Conservation (phyloP, 2,113 vertebrate species). For the Pygoscelis antarcticus region DNA sequence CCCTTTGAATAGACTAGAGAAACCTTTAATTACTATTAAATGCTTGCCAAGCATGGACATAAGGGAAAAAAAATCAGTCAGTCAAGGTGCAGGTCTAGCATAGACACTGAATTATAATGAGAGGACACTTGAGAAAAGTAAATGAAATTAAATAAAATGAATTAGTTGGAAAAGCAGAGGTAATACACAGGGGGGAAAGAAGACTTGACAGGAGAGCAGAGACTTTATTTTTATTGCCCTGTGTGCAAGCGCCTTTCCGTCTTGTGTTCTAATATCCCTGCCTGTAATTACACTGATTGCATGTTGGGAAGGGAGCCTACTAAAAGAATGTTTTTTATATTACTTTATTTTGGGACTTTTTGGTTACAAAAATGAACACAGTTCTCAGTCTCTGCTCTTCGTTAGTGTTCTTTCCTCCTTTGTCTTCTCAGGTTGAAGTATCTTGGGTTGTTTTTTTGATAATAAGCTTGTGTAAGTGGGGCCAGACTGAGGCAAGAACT, state of each 20-base stretch:
- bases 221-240: neutral
- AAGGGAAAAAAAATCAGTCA: conserved; percentile 6
- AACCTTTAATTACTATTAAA: conserved; percentile 73
- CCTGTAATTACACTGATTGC: neutral
- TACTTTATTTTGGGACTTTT: neutral
- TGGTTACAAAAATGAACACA: neutral
- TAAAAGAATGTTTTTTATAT: neutral
- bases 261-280: neutral
- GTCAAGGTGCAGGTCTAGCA: conserved; percentile 10
- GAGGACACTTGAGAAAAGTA: conserved; percentile 1
- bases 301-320: neutral
- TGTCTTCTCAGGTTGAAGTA: neutral
- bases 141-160: conserved; percentile 27
- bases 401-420: neutral
- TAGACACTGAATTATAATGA: conserved; percentile 63
- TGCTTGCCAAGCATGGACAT: conserved; percentile 52
- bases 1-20: conserved; percentile 52
- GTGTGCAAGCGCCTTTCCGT: neutral
- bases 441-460: neutral
- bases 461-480: neutral
- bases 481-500: neutral
- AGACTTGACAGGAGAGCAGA: neutral
- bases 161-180: neutral
- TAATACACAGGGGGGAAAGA: neutral
- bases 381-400: neutral